Percentiles rank a stretch among this genome's conserved stretches.
These are phyloP conservation scores for Autographa gamma DNA, from an alignment of 2,888 invertebrate genomes.

Conservation along the genomic window DNA sequence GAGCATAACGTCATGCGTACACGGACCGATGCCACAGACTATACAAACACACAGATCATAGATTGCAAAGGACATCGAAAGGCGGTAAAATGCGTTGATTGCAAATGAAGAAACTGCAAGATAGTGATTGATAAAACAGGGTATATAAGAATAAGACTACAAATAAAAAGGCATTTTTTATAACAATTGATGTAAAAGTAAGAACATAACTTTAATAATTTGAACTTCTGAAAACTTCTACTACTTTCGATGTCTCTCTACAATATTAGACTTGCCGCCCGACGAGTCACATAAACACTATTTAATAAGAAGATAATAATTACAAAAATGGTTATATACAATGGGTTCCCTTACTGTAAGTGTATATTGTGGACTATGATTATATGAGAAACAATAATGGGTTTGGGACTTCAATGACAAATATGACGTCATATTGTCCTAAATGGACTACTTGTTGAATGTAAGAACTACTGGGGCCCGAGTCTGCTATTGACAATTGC, in stretches of 20 bases:
- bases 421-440: neutral
- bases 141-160: too few species aligned
- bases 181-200: too few species aligned
- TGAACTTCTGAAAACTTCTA: neutral
- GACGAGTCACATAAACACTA: neutral
- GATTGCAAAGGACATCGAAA: neutral
- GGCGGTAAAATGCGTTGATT: neutral
- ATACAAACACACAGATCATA: constrained; percentile 5
- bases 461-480: too few species aligned
- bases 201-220: too few species aligned
- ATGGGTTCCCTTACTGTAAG: neutral
- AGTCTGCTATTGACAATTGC: too few species aligned
- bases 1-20: constrained; percentile 29
- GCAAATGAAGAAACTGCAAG: too few species aligned
- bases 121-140: too few species aligned
- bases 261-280: neutral
- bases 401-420: neutral
- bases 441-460: neutral
- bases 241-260: neutral
- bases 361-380: too few species aligned
- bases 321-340: neutral
- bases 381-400: neutral
- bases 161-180: too few species aligned
- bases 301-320: neutral
- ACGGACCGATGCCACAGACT: constrained; percentile 40